A percentile compares a stretch with the other conserved stretches of the same genome.
These are phyloP conservation scores for Illadopsis cleaveri DNA, from an alignment of 2,113 vertebrate species.

Conservation along the genomic window DNA sequence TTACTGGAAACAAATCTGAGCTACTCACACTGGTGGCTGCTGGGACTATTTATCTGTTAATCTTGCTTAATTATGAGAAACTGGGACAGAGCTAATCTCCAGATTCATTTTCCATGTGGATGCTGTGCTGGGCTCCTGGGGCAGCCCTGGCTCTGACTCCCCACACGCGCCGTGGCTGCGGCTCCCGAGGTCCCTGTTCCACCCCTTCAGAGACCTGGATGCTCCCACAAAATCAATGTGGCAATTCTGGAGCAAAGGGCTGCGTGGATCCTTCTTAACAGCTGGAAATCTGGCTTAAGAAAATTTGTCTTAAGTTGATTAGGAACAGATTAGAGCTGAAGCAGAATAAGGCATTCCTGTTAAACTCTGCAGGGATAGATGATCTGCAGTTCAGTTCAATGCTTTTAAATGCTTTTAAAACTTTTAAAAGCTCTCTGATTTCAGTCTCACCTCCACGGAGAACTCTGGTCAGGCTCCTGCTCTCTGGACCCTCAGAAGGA, in stretches of 20 bases:
- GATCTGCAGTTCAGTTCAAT: neutral
- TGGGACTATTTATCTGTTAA: neutral
- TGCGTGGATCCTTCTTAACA: neutral
- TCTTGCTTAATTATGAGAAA: slow-evolving; percentile 19
- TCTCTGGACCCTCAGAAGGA: neutral
- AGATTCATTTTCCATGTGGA: neutral
- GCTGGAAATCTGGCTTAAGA: slow-evolving; percentile 42
- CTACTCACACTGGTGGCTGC: neutral
- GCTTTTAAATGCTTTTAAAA: neutral
- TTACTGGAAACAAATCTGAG: neutral
- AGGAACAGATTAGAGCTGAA: slow-evolving; percentile 14
- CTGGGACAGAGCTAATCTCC: neutral
- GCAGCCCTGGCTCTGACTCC: neutral
- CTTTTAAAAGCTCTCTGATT: neutral
- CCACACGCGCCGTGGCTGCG: fast-evolving
- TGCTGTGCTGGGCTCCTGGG: neutral
- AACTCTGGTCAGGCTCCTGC: neutral
- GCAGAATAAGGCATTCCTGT: neutral
- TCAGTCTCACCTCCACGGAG: neutral
- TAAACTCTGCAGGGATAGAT: neutral
- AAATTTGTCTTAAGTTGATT: slow-evolving; percentile 37
- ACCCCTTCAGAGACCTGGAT: fast-evolving
- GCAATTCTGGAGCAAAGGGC: neutral
- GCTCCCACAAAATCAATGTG: neutral
- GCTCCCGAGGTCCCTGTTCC: neutral